Percentiles rank a stretch among this genome's conserved stretches.
phyloP scores from a whole-genome alignment of 2,113 vertebrate genomes.

The Colius striatus region DNA sequence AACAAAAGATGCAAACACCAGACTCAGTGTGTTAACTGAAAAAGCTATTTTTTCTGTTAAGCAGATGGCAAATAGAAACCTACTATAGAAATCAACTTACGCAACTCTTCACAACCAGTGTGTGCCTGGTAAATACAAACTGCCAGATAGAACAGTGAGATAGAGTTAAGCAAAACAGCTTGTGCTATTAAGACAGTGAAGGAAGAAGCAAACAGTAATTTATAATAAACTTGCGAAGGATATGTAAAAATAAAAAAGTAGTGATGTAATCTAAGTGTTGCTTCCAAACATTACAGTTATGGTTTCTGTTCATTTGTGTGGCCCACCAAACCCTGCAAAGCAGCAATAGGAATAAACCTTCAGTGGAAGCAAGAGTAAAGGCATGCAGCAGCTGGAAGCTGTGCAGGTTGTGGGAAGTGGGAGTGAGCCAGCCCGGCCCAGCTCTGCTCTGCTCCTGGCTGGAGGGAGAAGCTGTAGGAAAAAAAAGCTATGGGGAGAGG shows the following conservation, averaged over 20 bases:
- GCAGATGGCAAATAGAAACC: constrained; percentile 37
- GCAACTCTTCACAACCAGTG: constrained; percentile 1
- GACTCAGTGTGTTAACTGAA: constrained; percentile 28
- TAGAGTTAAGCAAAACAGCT: constrained; percentile 47
- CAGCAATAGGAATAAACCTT: background rate
- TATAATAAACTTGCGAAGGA: background rate
- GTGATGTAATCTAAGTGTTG: constrained; percentile 40
- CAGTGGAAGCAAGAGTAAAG: background rate
- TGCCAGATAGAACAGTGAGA: constrained; percentile 21
- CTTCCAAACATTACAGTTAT: constrained; percentile 40
- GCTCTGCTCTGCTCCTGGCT: background rate
- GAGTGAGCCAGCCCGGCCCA: constrained; percentile 3
- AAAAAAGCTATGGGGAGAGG: background rate
- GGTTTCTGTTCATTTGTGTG: background rate
- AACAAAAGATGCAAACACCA: constrained; percentile 58
- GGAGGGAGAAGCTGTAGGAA: background rate
- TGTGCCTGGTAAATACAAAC: constrained; percentile 43
- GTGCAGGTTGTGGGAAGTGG: background rate
- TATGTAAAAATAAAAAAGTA: constrained; percentile 42
- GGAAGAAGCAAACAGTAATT: background rate
- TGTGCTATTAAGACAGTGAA: background rate
- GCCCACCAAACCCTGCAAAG: background rate
- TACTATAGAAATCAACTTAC: constrained; percentile 30
- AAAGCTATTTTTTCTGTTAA: constrained; percentile 49
- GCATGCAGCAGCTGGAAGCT: background rate